Conservation (phyloP, 2,797 vertebrate species). For the Morus bassanus region DNA sequence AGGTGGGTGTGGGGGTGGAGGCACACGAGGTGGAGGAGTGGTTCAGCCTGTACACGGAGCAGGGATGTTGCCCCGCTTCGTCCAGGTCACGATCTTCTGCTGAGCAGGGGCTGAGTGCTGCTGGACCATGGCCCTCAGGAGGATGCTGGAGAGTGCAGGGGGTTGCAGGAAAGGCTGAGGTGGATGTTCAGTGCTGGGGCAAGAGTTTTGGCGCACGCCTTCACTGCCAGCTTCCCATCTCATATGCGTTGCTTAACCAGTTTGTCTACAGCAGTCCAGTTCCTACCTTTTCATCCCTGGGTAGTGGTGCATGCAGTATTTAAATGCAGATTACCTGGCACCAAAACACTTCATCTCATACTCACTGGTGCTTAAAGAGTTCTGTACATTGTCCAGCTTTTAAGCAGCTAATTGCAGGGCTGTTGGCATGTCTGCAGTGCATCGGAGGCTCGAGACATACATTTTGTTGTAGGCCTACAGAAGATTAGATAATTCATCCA, state of each 20-base stretch:
- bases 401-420: neutral
- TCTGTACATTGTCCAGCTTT: neutral
- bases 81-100: neutral
- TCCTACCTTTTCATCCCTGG: neutral
- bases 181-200: neutral
- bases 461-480: neutral
- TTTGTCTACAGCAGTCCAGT: neutral
- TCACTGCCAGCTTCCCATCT: neutral
- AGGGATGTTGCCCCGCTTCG: neutral
- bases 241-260: neutral
- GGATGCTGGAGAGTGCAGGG: neutral
- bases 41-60: fast-evolving
- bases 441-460: neutral
- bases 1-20: neutral
- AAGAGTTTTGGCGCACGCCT: neutral
- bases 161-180: neutral
- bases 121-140: neutral
- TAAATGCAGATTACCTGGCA: neutral
- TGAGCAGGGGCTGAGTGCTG: neutral
- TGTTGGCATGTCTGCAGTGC: neutral
- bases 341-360: neutral
- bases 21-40: neutral
- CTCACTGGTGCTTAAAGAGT: neutral
- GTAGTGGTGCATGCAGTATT: neutral
- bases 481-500: neutral